A percentile compares a stretch with the other conserved stretches of the same genome.
These are phyloP conservation scores for Drosophila subsilvestris DNA, from an alignment of 2,888 invertebrate genomes.

Conservation along the genomic window DNA sequence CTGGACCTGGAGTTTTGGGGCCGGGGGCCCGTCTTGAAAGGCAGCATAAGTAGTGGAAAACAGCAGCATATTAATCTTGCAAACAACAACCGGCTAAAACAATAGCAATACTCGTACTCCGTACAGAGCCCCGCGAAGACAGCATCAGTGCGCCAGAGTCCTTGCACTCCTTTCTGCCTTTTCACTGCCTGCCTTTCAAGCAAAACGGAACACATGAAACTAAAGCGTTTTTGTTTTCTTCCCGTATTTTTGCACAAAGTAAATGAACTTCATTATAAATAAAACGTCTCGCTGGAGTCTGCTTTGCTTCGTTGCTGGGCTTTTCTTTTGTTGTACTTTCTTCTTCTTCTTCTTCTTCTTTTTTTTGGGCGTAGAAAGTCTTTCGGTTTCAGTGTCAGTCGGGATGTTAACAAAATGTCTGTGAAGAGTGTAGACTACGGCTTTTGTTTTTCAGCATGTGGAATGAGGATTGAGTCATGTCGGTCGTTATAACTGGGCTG, in stretches of 20 bases:
- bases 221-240: constrained; percentile 50
- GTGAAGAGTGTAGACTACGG: neutral
- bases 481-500: neutral
- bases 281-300: constrained; percentile 26
- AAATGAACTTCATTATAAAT: constrained; percentile 69
- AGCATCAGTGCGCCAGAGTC: constrained; percentile 36
- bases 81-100: constrained; percentile 52
- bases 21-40: constrained; percentile 57
- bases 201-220: constrained; percentile 56
- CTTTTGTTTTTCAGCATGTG: neutral
- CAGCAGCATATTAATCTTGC: constrained; percentile 76
- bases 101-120: constrained; percentile 33
- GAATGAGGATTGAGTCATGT: neutral
- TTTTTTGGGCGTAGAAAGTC: constrained; percentile 11
- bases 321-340: constrained; percentile 1
- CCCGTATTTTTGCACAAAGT: constrained; percentile 51
- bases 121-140: constrained; percentile 31
- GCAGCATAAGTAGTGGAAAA: constrained; percentile 76
- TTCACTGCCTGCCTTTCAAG: constrained; percentile 27
- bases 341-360: neutral
- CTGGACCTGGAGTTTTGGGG: constrained; percentile 56
- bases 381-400: constrained; percentile 45
- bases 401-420: constrained; percentile 23
- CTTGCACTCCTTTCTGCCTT: constrained; percentile 44
- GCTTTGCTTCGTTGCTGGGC: constrained; percentile 4